Percentiles rank a stretch among this genome's conserved stretches.
phyloP scores from a whole-genome alignment of 2,888 invertebrate genomes.

The Pimpla rufipes region DNA sequence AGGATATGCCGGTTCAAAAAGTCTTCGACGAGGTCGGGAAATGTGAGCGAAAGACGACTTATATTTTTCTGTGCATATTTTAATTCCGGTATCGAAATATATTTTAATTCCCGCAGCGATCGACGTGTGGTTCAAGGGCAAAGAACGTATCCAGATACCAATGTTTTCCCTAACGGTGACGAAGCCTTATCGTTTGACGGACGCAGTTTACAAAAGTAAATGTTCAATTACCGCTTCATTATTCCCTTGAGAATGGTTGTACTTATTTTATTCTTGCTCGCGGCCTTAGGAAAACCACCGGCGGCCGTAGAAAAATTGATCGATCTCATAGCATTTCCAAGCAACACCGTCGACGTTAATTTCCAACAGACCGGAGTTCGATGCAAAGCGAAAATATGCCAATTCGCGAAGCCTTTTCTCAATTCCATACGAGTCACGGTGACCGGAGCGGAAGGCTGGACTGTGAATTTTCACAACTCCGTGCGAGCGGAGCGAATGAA shows the following conservation, averaged over 20 bases:
- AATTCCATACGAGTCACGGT: slow-evolving; percentile 75
- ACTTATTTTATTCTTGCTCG: slow-evolving; percentile 18
- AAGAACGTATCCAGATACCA: slow-evolving; percentile 81
- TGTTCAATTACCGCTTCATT: slow-evolving; percentile 6
- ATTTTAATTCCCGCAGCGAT: slow-evolving; percentile 75
- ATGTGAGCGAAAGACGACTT: slow-evolving; percentile 73
- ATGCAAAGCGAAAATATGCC: slow-evolving; percentile 72
- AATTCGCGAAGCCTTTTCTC: slow-evolving; percentile 75
- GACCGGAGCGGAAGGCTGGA: slow-evolving; percentile 69
- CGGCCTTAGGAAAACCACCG: slow-evolving; percentile 69
- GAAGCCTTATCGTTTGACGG: slow-evolving; percentile 79
- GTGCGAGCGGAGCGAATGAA: slow-evolving; percentile 74
- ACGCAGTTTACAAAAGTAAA: slow-evolving; percentile 69
- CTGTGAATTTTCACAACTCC: slow-evolving; percentile 76
- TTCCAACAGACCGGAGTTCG: slow-evolving; percentile 74
- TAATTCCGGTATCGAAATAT: too few relatives aligned
- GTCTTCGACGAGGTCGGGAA: slow-evolving; percentile 80
- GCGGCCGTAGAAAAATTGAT: slow-evolving; percentile 69
- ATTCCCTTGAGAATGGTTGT: slow-evolving; percentile 5
- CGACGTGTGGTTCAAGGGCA: slow-evolving; percentile 77
- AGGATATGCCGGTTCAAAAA: slow-evolving; percentile 78
- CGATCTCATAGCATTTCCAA: slow-evolving; percentile 72
- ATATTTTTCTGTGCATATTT: not conserved
- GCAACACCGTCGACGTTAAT: slow-evolving; percentile 68
- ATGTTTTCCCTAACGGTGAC: slow-evolving; percentile 79